phyloP scores from a whole-genome alignment of 2,113 vertebrate species.

The Cheilinus undulatus region DNA sequence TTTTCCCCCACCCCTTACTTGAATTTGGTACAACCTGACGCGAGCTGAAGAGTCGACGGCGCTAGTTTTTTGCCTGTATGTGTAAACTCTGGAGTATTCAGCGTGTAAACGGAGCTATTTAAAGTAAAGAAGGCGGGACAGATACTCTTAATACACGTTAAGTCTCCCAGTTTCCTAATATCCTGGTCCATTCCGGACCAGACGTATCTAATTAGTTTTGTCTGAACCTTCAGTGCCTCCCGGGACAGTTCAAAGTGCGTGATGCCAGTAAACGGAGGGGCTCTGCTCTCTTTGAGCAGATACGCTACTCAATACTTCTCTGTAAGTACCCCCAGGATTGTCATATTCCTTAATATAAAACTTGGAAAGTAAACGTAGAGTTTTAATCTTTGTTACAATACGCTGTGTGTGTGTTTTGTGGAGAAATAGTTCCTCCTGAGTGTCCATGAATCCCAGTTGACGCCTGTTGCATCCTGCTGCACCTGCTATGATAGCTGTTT shows the following conservation, averaged over 20 bases:
- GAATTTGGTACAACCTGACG: slow-evolving; percentile 52
- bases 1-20: background rate
- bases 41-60: slow-evolving; percentile 46
- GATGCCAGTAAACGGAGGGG: slow-evolving; percentile 79
- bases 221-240: slow-evolving; percentile 19
- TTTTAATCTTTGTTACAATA: background rate
- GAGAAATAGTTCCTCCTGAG: background rate
- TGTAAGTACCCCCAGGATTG: slow-evolving; percentile 58
- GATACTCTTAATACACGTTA: background rate
- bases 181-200: background rate
- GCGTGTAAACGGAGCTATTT: background rate
- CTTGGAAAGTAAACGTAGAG: too few relatives aligned
- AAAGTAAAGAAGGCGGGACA: background rate
- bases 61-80: slow-evolving; percentile 46
- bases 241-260: slow-evolving; percentile 70
- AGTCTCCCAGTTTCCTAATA: background rate
- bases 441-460: slow-evolving; percentile 23
- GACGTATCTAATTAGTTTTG: background rate
- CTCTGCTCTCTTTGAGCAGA: slow-evolving; percentile 69
- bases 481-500: slow-evolving; percentile 57
- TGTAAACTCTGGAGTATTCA: slow-evolving; percentile 11
- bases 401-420: background rate
- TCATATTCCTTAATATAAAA: too few relatives aligned
- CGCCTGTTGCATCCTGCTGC: slow-evolving; percentile 67
- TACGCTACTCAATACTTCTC: slow-evolving; percentile 62